phyloP scores from a whole-genome alignment of 2,113 vertebrate genomes.

The Platichthys flesus region DNA sequence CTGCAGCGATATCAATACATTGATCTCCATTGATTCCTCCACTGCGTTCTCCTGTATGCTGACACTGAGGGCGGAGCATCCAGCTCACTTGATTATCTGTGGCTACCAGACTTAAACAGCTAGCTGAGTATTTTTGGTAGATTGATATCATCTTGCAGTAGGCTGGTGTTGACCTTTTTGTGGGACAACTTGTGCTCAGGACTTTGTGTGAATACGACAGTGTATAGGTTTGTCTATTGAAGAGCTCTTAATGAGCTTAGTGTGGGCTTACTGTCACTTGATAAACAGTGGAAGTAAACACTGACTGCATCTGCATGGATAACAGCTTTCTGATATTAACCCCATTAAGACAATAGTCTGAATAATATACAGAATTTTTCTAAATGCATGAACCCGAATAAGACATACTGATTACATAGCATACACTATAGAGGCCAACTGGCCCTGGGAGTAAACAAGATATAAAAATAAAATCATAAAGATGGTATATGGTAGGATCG shows the following conservation, averaged over 20 bases:
- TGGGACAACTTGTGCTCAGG: background rate
- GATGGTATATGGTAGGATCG: too few species aligned
- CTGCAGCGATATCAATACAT: slow-evolving; percentile 51
- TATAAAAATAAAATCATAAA: too few species aligned
- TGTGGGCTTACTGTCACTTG: background rate
- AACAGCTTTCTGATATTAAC: too few species aligned
- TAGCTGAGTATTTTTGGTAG: background rate
- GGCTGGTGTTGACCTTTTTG: background rate
- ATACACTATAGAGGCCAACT: too few species aligned
- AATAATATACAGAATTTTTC: too few species aligned
- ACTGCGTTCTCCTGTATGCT: background rate
- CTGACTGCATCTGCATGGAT: too few species aligned
- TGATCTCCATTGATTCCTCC: slow-evolving; percentile 6
- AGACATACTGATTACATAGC: too few species aligned
- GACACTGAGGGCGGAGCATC: slow-evolving; percentile 5
- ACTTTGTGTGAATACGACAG: background rate
- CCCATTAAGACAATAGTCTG: too few species aligned
- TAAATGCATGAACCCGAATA: too few species aligned
- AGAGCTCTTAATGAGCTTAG: background rate
- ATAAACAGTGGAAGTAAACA: background rate
- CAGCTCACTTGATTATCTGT: slow-evolving; percentile 1
- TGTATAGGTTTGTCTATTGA: background rate
- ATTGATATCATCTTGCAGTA: background rate
- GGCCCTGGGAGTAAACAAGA: too few species aligned
- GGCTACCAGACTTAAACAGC: background rate